These are phyloP conservation scores for Tuta absoluta DNA, from an alignment of 2,888 invertebrate genomes.

Conservation along the genomic window DNA sequence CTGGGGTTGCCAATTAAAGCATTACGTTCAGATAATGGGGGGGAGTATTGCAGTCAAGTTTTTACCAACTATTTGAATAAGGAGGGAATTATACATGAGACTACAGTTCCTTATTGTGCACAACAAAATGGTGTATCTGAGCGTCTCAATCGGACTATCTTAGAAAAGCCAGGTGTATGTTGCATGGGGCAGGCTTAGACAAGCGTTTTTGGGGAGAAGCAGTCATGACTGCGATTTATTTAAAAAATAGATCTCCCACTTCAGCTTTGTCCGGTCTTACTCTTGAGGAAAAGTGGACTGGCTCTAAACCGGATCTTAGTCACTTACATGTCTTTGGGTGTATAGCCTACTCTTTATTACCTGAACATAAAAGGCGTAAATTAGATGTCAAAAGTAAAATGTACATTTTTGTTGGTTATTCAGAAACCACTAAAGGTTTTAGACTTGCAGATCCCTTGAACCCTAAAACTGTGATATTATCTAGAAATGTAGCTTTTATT, in stretches of 20 bases:
- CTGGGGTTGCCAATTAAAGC: slow-evolving; percentile 21
- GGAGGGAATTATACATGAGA: too few species aligned
- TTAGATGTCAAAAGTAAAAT: slow-evolving; percentile 9
- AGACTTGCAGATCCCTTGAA: background rate
- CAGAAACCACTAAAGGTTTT: background rate
- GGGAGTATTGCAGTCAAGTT: background rate
- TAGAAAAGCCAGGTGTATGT: background rate
- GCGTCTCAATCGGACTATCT: background rate
- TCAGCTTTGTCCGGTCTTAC: background rate
- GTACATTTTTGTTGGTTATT: slow-evolving; percentile 6
- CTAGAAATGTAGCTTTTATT: background rate
- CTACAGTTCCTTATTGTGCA: background rate
- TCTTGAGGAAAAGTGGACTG: background rate
- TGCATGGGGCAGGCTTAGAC: background rate
- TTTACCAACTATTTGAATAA: too few species aligned
- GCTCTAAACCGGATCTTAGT: background rate
- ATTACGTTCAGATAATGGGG: slow-evolving; percentile 11
- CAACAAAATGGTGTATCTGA: slow-evolving; percentile 12
- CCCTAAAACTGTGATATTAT: background rate
- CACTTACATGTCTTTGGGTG: slow-evolving; percentile 1
- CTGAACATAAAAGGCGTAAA: background rate
- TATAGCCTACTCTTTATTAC: background rate
- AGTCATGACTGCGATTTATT: background rate
- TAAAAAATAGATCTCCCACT: background rate
- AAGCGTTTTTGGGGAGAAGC: slow-evolving; percentile 13